Evolutionary conservation across 2,888 invertebrate species (phyloP), one percentile per base, ranked within the genome.

Genomic region (Eudasyphora cyanicolor): DNA sequence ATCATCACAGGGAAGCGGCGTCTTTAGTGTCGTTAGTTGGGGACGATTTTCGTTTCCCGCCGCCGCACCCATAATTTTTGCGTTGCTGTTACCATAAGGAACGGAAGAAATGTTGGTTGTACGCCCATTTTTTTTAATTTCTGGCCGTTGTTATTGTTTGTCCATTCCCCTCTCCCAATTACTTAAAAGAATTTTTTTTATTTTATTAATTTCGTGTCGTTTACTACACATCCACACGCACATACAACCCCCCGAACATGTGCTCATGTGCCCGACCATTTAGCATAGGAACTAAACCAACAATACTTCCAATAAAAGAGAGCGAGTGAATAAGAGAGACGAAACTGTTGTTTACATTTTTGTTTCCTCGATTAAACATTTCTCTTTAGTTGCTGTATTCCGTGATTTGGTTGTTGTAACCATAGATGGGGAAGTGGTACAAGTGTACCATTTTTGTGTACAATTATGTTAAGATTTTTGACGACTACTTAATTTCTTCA

Each of bases 1-100:
- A 51, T 54, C 60, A 60, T 21, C 29, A 45, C 32, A 17, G n/a
- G 21, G 62, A 62, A 1, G 21, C 32, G n/a, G 32, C 6, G 38
- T 64, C n/a, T n/a, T n/a, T n/a, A n/a, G n/a, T n/a, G n/a, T 67
- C 21, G 64, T 71, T 57, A 35, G 29, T 70, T 35, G 38, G 14
- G n/a, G 2, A 29, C 21, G 12, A 35, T 29, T 27, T 69, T 21
- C n/a, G 69, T 79, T 81, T 79, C 81, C 81, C 81, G 81, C 84
- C 81, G 81, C 84, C 84, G 84, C 84, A 84, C 84, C 84, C 76
- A 81, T 42, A 71, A 73, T 69, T 80, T 17, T 14, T 57, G 3
- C 27, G 24, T 27, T 12, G 17, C 42, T 57, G 24, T 27, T 12
- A 17, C 42, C 24, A 70, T 74, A 69, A 75, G 64, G 73, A 70